Percentiles rank a stretch among this genome's conserved stretches.
These are phyloP conservation scores for Grapholita molesta DNA, from an alignment of 1,140 invertebrate genomes.

Conservation along the genomic window DNA sequence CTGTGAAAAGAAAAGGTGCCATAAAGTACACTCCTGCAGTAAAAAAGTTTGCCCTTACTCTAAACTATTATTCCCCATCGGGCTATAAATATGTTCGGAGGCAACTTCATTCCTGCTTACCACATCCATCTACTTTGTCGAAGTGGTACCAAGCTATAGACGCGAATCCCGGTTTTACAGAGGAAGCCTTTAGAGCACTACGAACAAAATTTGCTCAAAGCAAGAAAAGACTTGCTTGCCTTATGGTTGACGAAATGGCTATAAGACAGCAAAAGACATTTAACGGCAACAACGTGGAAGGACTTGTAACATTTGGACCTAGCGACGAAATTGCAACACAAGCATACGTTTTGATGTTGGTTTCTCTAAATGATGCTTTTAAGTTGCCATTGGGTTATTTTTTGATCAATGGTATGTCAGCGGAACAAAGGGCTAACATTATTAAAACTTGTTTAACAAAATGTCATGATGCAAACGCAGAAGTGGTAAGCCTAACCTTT, in stretches of 20 bases:
- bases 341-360: neutral
- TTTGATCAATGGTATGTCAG: slow-evolving; percentile 8
- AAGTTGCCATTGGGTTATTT: slow-evolving; percentile 22
- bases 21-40: neutral
- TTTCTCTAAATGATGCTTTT: neutral
- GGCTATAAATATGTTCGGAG: neutral
- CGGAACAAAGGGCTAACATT: slow-evolving; percentile 26
- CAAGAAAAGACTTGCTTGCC: neutral
- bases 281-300: neutral
- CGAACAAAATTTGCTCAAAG: neutral
- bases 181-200: neutral
- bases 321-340: neutral
- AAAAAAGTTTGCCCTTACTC: neutral
- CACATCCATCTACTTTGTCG: neutral
- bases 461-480: slow-evolving; percentile 31
- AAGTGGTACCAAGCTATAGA: neutral
- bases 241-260: neutral
- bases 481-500: slow-evolving; percentile 38
- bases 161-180: neutral
- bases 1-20: neutral
- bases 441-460: slow-evolving; percentile 27
- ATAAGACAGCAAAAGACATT: no score
- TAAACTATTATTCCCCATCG: neutral
- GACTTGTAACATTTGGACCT: neutral
- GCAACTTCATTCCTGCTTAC: neutral